Evolutionary conservation across 2,797 vertebrate genomes (phyloP).

Genomic region (Danio kyathit): DNA sequence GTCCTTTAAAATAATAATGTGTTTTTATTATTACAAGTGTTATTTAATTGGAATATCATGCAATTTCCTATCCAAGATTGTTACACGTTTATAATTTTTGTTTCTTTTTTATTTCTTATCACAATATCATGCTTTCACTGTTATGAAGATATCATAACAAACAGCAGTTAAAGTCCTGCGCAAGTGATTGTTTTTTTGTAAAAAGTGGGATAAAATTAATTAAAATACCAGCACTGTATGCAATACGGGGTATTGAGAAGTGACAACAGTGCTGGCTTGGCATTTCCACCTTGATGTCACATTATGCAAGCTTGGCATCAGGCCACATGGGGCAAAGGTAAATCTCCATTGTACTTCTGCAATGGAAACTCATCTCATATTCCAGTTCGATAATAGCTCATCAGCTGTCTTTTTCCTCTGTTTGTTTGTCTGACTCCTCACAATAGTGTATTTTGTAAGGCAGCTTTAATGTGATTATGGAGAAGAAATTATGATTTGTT

Average conservation of each 20-base stretch:
- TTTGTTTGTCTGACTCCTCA: not conserved
- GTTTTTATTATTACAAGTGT: not conserved
- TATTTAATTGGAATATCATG: not conserved
- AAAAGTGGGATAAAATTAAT: not conserved
- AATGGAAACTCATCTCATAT: constrained; percentile 38
- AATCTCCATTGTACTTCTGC: constrained; percentile 2
- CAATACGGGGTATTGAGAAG: not conserved
- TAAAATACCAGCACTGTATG: not conserved
- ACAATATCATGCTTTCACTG: not conserved
- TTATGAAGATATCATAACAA: not conserved
- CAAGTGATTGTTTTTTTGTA: not conserved
- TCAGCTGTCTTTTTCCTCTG: constrained; percentile 24
- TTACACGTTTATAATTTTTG: not conserved
- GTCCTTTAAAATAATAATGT: not conserved
- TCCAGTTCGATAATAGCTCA: not conserved
- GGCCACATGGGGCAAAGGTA: constrained; percentile 30
- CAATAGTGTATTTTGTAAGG: not conserved
- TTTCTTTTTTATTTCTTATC: not conserved
- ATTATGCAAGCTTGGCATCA: constrained; percentile 15
- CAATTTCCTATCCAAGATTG: not conserved
- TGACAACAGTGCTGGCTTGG: not conserved
- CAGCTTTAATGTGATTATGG: not conserved
- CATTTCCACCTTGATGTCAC: constrained; percentile 5
- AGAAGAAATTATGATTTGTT: not conserved
- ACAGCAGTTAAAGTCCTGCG: not conserved